Evolutionary conservation across 2,888 invertebrate species (phyloP).

Genomic region (Luperina nickerlii): DNA sequence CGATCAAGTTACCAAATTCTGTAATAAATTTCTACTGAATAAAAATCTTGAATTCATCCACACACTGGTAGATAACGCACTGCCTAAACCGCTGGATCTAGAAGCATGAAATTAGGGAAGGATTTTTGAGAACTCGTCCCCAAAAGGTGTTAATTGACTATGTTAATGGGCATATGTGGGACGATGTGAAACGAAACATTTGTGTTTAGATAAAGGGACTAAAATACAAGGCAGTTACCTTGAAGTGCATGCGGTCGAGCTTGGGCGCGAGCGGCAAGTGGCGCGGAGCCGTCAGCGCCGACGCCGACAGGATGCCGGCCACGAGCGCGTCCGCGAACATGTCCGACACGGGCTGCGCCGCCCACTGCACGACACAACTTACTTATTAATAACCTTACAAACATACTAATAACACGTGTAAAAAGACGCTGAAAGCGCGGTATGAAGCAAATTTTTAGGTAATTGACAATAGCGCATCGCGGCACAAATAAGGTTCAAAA

Average conservation of each 20-base stretch:
- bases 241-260: constrained; percentile 97
- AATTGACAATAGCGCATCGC: no score
- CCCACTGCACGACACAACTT: neutral
- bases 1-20: neutral
- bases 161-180: neutral
- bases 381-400: no score
- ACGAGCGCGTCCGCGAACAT: constrained; percentile 99
- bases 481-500: no score
- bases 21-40: neutral
- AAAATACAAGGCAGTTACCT: constrained; percentile 83
- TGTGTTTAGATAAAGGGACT: neutral
- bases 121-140: neutral
- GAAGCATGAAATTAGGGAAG: neutral
- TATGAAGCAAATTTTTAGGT: no score
- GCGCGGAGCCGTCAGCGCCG: constrained; percentile 73
- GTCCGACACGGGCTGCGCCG: constrained; percentile 94
- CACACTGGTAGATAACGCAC: neutral
- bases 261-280: constrained; percentile 86
- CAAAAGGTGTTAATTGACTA: neutral
- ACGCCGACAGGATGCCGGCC: constrained; percentile 95
- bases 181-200: neutral
- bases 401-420: no score
- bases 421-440: no score
- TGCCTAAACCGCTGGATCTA: neutral
- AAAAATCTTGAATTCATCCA: neutral